Base-by-base conservation (phyloP, 1,140 invertebrate species). In the Hycleus phaleratus region DNA sequence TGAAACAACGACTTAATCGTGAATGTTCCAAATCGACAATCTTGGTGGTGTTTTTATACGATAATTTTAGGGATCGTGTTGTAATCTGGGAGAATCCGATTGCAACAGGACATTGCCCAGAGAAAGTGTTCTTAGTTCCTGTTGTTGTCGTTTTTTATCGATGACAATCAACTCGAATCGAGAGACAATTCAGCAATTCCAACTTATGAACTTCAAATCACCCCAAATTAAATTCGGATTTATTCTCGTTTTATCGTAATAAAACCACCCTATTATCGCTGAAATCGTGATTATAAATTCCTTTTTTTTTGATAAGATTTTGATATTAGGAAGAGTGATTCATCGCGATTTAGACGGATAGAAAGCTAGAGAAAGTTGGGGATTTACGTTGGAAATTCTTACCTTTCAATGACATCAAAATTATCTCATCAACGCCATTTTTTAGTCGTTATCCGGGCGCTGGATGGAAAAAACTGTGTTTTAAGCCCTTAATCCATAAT, bases 61-160 rank as follows among this genome's bases (percentile, higher is more conserved):
- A n/a, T 46, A 51, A 38, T 52, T 42, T 49, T 46, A 40, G 45
- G 26, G 32, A 18, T 3, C 7, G 32, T 32, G 32, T 32, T 32
- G 32, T 32, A 32, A 32, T 32, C 32, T 32, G 32, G 32, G 32
- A 32, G 32, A 32, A 32, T 32, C 32, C 32, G 18, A 39, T 53
- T 58, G 47, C 38, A 38, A 56, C 46, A 49, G 60, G 60, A 55
- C 54, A 61, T 38, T 61, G 55, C 55, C 56, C 60, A 59, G 60
- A 55, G 60, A 62, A 62, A 62, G 60, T 52, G 32, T 32, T 32
- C 0, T 7, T 32, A 5, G 7, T 32, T 4, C 32, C 32, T 32
- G 4, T 32, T 32, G 4, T 32, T 32, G 32, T 32, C 7, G 49
- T 6, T 40, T 11, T 32, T 32, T n/a, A 4, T 24, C 11, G 24